These are phyloP conservation scores for Drosophila tripunctata DNA, from an alignment of 2,888 invertebrate species.

Conservation along the genomic window DNA sequence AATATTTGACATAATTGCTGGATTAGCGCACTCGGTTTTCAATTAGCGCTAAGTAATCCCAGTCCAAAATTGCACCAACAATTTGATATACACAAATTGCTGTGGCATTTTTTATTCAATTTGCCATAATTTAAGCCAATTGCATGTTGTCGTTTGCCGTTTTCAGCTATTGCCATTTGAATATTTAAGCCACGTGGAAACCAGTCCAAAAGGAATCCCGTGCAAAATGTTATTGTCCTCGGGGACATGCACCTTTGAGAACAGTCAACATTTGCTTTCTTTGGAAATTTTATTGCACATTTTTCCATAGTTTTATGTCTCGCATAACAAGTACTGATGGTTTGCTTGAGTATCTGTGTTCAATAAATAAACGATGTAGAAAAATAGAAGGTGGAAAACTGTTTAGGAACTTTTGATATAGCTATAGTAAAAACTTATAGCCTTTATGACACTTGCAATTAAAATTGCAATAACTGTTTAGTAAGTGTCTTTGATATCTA, in stretches of 20 bases:
- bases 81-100: slow-evolving; percentile 33
- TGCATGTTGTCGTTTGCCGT: slow-evolving; percentile 34
- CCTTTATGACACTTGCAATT: too few species aligned
- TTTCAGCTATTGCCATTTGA: slow-evolving; percentile 33
- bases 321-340: slow-evolving; percentile 1
- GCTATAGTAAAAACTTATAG: too few species aligned
- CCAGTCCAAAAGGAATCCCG: slow-evolving; percentile 18
- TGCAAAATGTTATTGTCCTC: slow-evolving; percentile 37
- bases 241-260: slow-evolving; percentile 48
- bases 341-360: background rate
- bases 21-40: slow-evolving; percentile 56
- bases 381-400: background rate
- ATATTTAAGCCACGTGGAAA: slow-evolving; percentile 42
- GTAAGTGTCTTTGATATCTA: too few species aligned
- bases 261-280: background rate
- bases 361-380: background rate
- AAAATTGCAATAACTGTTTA: too few species aligned
- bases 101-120: slow-evolving; percentile 49
- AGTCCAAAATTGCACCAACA: slow-evolving; percentile 44
- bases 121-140: slow-evolving; percentile 51
- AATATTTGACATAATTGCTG: slow-evolving; percentile 69
- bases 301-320: slow-evolving; percentile 3
- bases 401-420: too few species aligned
- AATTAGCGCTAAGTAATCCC: slow-evolving; percentile 62
- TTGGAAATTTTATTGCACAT: background rate